Evolutionary conservation across 1,140 invertebrate species (phyloP), one percentile per base, ranked within the genome.

Genomic region (Chelonus insularis): DNA sequence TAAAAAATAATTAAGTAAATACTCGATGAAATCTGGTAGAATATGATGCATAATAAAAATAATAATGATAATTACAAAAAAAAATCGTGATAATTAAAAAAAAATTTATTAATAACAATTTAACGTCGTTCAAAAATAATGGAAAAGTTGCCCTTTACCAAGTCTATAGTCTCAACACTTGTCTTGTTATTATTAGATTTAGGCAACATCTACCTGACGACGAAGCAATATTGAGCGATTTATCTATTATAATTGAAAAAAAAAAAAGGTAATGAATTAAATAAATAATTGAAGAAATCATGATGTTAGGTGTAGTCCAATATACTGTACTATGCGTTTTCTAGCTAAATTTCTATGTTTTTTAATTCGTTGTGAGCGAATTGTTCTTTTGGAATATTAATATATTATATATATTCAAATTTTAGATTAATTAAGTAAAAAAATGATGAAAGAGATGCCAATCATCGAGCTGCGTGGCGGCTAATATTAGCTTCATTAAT

Each of bases 181-280:
- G 20, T 52, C 18, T 59, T 43, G 52, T 54, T 58, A 65, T 67
- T 68, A 65, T 66, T 74, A 74, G 71, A 57, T 65, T 72, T 74
- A 73, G 65, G 67, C 63, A 72, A 72, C 64, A 69, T 73, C 66
- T 73, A 75, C 74, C 74, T 76, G 74, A 76, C 68, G 64, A 76
- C 64, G 64, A 76, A 76, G 74, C 73, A 75, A 75, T 73, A 69
- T 63, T 67, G 68, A 67, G 71, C 66, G 64, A 67, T 72, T 57
- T 67, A 66, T 65, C 58, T 61, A 69, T 59, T 60, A 71, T 72
- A 69, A 47, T 25, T 59, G 36, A 65, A 21, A 54, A 48, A 20
- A 32, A 14, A 32, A 12, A 50, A 43, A 56, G 14, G 23, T 32
- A 57, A 21, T 23, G 23, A 41, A 43, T 48, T 12, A 58, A 37